phyloP scores from a whole-genome alignment of 92 coral and sea anemone species.

The Meandrina meandrites region DNA sequence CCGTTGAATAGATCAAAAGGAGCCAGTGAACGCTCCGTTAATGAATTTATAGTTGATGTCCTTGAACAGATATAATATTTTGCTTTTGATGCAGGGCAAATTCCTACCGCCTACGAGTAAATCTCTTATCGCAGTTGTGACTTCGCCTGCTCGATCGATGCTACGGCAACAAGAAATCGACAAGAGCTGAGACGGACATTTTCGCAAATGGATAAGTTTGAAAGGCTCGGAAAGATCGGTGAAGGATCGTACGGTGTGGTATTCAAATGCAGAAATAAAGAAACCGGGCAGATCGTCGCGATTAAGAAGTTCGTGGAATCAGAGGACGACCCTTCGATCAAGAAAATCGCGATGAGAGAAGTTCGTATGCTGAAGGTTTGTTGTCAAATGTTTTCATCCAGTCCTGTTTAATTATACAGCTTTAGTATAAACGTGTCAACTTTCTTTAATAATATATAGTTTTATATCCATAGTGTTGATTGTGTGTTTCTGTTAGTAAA shows the following conservation, averaged over 20 bases:
- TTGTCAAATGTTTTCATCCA: background rate
- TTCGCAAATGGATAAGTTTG: slow-evolving; percentile 88
- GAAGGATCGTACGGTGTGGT: slow-evolving; percentile 99
- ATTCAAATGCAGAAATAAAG: slow-evolving; percentile 94
- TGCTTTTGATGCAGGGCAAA: background rate
- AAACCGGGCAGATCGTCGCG: slow-evolving; percentile 90
- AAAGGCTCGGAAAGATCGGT: slow-evolving; percentile 92
- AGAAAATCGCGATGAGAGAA: slow-evolving; percentile 95
- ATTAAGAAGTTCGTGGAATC: slow-evolving; percentile 97
- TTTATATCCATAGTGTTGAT: background rate
- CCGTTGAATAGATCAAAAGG: background rate
- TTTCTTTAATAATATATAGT: background rate
- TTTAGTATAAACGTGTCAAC: background rate
- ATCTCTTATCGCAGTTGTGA: slow-evolving; percentile 8
- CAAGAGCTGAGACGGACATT: background rate
- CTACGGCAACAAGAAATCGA: background rate
- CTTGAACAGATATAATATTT: background rate
- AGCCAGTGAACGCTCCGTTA: background rate
- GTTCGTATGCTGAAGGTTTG: slow-evolving; percentile 91
- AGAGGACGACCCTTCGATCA: slow-evolving; percentile 92
- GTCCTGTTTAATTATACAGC: background rate
- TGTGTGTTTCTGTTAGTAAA: background rate
- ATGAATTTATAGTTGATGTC: background rate
- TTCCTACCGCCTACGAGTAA: background rate
- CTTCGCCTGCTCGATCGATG: slow-evolving; percentile 24